These are phyloP conservation scores for Leptinotarsa rubiginosa DNA, from an alignment of 2,888 invertebrate species.

Conservation along the genomic window DNA sequence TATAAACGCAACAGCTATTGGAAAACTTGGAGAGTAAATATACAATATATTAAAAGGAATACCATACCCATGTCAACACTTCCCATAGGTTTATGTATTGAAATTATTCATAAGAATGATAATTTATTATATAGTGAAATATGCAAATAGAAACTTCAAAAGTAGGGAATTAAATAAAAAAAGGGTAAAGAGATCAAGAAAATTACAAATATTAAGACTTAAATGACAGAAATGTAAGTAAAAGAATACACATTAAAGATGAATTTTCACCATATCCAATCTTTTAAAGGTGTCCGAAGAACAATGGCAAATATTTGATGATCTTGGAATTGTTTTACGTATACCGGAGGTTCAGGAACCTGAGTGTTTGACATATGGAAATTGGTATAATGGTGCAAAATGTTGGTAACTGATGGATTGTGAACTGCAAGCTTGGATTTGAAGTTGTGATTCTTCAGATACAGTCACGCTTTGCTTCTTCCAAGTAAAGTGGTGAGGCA, in stretches of 20 bases:
- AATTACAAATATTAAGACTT: slow-evolving; percentile 14
- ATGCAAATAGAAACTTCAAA: slow-evolving; percentile 17
- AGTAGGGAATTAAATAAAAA: background rate
- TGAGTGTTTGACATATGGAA: too few species aligned
- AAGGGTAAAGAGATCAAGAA: slow-evolving; percentile 9
- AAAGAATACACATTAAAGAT: background rate
- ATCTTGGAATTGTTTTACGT: too few species aligned
- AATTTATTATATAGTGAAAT: slow-evolving; percentile 19
- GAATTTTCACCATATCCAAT: too few species aligned
- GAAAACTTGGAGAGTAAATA: slow-evolving; percentile 10
- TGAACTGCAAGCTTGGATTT: too few species aligned
- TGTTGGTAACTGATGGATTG: too few species aligned
- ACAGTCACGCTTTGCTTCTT: too few species aligned
- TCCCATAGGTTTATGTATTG: slow-evolving; percentile 18
- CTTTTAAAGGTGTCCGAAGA: too few species aligned
- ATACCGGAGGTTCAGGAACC: too few species aligned
- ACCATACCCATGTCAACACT: slow-evolving; percentile 18
- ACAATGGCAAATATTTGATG: too few species aligned
- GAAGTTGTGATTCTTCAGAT: too few species aligned
- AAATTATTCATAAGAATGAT: slow-evolving; percentile 19
- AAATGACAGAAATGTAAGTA: slow-evolving; percentile 10
- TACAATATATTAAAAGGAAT: background rate
- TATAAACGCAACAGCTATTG: background rate
- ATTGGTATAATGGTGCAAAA: too few species aligned
- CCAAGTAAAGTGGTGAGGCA: too few species aligned